A percentile compares a stretch with the other conserved stretches of the same genome.
Evolutionary conservation across 2,888 invertebrate genomes (phyloP).

Genomic region (Apodemia hepburni): DNA sequence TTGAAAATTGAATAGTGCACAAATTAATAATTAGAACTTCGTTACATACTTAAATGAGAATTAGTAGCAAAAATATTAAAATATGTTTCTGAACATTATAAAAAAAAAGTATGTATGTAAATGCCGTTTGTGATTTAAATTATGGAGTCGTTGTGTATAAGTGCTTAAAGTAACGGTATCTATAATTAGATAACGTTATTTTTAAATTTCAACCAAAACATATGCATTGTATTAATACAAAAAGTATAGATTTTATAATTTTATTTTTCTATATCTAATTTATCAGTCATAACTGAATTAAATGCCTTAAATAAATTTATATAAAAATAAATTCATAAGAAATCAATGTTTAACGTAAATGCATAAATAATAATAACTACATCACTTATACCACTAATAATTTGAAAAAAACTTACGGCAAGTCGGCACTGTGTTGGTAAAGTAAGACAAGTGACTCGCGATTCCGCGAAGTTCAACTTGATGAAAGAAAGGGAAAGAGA

Average conservation of each 20-base stretch:
- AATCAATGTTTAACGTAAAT: not conserved
- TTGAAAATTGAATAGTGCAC: too few species aligned
- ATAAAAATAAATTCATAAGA: not conserved
- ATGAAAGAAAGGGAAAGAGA: constrained; percentile 51
- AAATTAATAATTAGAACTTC: too few species aligned
- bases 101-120: too few species aligned
- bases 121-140: too few species aligned
- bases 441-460: constrained; percentile 44
- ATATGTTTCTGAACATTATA: too few species aligned
- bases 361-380: not conserved
- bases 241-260: not conserved
- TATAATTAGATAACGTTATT: not conserved
- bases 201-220: not conserved
- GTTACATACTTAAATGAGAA: too few species aligned
- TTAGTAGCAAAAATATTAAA: too few species aligned
- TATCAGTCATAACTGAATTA: too few species aligned
- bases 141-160: too few species aligned
- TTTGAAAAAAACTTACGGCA: constrained; percentile 36
- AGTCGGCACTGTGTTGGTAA: constrained; percentile 36
- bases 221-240: not conserved
- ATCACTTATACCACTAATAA: constrained; percentile 22
- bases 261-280: too few species aligned
- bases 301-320: not conserved
- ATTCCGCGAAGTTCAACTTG: constrained; percentile 39
- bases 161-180: not conserved